Evolutionary conservation across 2,888 invertebrate genomes (phyloP).

Genomic region (Aelia acuminata): DNA sequence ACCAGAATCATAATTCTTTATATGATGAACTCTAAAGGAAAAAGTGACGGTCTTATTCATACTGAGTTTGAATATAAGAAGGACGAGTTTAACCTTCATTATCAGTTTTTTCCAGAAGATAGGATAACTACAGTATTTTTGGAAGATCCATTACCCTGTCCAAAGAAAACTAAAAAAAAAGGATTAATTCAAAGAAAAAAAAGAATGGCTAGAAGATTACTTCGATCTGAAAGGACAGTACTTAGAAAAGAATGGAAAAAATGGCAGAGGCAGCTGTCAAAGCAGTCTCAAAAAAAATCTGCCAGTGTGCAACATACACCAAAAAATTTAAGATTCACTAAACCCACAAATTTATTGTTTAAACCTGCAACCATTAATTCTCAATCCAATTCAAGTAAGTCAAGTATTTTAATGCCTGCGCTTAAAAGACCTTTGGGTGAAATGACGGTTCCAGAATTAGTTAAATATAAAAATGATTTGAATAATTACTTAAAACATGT

Average conservation of each 20-base stretch:
- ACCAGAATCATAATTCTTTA: background rate
- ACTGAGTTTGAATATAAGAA: background rate
- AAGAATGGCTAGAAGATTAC: constrained; percentile 16
- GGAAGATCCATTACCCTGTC: background rate
- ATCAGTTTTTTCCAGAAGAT: constrained; percentile 41
- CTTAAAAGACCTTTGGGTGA: background rate
- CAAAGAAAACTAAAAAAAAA: background rate
- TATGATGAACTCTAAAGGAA: background rate
- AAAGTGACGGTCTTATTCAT: background rate
- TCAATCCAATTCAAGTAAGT: background rate
- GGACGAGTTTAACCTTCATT: background rate
- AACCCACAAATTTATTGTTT: background rate
- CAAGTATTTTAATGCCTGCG: background rate
- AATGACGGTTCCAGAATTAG: background rate
- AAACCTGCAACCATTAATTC: background rate
- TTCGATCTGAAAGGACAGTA: constrained; percentile 30
- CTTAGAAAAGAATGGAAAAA: constrained; percentile 31
- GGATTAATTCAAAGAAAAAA: background rate
- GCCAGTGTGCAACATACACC: background rate
- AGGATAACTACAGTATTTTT: background rate
- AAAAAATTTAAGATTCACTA: background rate
- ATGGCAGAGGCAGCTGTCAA: constrained; percentile 7
- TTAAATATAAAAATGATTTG: constrained; percentile 6
- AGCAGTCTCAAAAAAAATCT: background rate
- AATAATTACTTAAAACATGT: constrained; percentile 21